Conservation (phyloP, 1,140 invertebrate genomes). For the Polypedilum pembai region DNA sequence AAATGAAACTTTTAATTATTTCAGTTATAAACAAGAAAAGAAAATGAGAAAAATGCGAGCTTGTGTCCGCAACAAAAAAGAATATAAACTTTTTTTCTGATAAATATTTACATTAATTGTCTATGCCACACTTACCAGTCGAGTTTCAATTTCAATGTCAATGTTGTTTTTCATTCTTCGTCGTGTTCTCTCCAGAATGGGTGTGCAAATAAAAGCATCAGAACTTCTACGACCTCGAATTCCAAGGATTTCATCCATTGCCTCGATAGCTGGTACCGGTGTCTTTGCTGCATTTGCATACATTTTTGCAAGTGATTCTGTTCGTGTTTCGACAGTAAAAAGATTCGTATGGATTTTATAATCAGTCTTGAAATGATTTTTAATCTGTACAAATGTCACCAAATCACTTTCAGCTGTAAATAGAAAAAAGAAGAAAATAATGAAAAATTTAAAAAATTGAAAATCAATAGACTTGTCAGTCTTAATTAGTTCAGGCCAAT, state of each 20-base stretch:
- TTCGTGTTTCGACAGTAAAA: slow-evolving; percentile 58
- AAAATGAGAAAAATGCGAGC: no score
- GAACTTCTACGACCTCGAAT: slow-evolving; percentile 46
- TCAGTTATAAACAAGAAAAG: no score
- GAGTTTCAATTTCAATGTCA: slow-evolving; percentile 77
- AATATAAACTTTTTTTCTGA: no score
- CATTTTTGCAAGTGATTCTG: slow-evolving; percentile 52
- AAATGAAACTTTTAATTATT: no score
- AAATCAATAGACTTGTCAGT: no score
- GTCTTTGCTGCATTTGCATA: slow-evolving; percentile 62
- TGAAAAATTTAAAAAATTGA: no score
- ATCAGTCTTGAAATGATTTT: slow-evolving; percentile 61
- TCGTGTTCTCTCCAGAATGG: slow-evolving; percentile 62
- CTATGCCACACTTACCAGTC: slow-evolving; percentile 57
- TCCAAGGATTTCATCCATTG: slow-evolving; percentile 48
- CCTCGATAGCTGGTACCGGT: slow-evolving; percentile 42
- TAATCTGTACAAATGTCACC: slow-evolving; percentile 65
- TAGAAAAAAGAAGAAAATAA: slow-evolving; percentile 40
- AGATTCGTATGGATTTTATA: slow-evolving; percentile 56
- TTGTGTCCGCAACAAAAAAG: no score
- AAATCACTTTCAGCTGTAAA: slow-evolving; percentile 79
- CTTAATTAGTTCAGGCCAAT: no score
- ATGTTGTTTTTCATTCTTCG: slow-evolving; percentile 57
- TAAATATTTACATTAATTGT: no score
- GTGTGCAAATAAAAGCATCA: slow-evolving; percentile 64